phyloP scores from a whole-genome alignment of 2,113 vertebrate genomes.

The Zosterops borbonicus region DNA sequence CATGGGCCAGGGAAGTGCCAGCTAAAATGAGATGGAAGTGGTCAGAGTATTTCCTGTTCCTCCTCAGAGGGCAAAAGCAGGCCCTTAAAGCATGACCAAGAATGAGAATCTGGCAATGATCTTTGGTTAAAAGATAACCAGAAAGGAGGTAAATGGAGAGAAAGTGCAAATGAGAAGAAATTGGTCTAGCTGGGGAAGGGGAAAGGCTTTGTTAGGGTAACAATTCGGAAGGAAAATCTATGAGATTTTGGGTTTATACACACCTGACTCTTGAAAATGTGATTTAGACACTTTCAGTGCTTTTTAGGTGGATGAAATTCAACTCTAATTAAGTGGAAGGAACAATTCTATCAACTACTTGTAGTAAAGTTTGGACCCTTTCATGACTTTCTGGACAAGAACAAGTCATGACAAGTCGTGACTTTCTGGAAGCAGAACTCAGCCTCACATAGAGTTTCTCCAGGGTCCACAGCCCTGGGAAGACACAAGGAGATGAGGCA shows the following conservation, averaged over 20 bases:
- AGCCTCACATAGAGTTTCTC: background rate
- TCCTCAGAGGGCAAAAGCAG: background rate
- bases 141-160: background rate
- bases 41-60: background rate
- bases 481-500: background rate
- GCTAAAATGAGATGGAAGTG: background rate
- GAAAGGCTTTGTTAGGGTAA: background rate
- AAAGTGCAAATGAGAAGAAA: constrained; percentile 6
- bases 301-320: background rate
- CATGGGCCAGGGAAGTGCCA: background rate
- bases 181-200: background rate
- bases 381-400: background rate
- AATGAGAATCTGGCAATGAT: background rate
- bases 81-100: constrained; percentile 13
- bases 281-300: background rate
- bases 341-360: background rate
- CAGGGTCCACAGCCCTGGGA: background rate
- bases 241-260: background rate
- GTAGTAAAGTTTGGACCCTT: background rate
- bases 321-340: background rate
- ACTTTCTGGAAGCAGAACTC: background rate
- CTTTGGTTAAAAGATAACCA: constrained; percentile 45
- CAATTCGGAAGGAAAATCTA: background rate
- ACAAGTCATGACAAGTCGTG: too few species aligned
- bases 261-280: background rate